phyloP scores from a whole-genome alignment of 2,888 invertebrate species.

The Eledona agricola region DNA sequence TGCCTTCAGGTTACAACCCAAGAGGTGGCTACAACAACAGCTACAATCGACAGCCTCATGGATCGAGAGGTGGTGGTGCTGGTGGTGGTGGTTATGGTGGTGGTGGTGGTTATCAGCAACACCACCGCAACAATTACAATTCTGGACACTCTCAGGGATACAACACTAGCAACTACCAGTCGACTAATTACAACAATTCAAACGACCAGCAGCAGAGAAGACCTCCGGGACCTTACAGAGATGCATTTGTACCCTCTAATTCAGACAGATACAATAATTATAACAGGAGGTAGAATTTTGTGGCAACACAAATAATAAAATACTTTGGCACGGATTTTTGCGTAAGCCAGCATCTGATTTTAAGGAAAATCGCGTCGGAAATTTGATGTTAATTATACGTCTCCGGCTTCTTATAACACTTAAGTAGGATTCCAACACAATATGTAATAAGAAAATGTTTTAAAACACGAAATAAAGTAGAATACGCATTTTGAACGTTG shows the following conservation, averaged over 20 bases:
- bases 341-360: too few species aligned
- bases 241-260: conserved; percentile 50
- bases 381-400: too few species aligned
- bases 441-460: too few species aligned
- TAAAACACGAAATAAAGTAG: conserved; percentile 8
- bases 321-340: too few species aligned
- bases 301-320: too few species aligned
- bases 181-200: conserved; percentile 10
- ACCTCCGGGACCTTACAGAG: conserved; percentile 54
- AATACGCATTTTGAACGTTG: conserved; percentile 7
- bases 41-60: conserved; percentile 34
- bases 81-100: conserved; percentile 11
- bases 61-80: conserved; percentile 21
- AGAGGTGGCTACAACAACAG: conserved; percentile 39
- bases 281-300: conserved; percentile 10
- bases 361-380: too few species aligned
- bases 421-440: too few species aligned
- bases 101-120: conserved; percentile 24
- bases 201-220: conserved; percentile 39
- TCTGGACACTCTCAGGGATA: conserved; percentile 20
- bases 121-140: conserved; percentile 22
- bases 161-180: conserved; percentile 25
- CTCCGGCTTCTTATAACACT: too few species aligned
- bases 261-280: conserved; percentile 29
- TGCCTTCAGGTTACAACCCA: conserved; percentile 36